Evolutionary conservation across 2,113 vertebrate genomes (phyloP).

Genomic region (Plestiodon gilberti): DNA sequence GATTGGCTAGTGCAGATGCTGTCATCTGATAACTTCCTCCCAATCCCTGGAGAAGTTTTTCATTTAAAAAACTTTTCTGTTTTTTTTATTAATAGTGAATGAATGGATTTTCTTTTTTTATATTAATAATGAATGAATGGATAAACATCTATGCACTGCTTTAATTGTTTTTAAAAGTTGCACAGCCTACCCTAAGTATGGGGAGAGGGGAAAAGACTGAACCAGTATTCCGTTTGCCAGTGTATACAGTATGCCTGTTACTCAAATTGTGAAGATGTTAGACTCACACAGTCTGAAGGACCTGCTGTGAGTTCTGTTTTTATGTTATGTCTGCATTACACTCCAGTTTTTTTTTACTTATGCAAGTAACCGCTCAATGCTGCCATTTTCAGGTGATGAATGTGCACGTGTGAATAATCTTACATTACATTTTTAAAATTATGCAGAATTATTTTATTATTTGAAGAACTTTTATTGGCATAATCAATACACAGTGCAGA

Average conservation of each 20-base stretch:
- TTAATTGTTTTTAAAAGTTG: neutral
- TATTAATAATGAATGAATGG: neutral
- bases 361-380: too few relatives aligned
- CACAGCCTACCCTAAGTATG: neutral
- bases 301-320: neutral
- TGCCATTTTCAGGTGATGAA: neutral
- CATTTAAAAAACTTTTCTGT: neutral
- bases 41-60: neutral
- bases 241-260: too few relatives aligned
- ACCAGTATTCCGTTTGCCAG: neutral
- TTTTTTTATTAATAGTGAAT: neutral
- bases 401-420: neutral
- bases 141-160: neutral
- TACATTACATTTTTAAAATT: neutral
- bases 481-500: too few relatives aligned
- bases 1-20: neutral
- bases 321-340: neutral
- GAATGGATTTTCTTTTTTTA: neutral
- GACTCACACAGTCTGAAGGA: neutral
- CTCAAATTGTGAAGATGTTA: neutral
- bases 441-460: conserved; percentile 5
- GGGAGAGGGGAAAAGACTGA: too few relatives aligned
- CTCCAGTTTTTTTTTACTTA: neutral
- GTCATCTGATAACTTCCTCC: neutral
- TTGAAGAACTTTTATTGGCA: too few relatives aligned